Evolutionary conservation across 2,888 invertebrate species (phyloP).

Genomic region (Blomia tropicalis): DNA sequence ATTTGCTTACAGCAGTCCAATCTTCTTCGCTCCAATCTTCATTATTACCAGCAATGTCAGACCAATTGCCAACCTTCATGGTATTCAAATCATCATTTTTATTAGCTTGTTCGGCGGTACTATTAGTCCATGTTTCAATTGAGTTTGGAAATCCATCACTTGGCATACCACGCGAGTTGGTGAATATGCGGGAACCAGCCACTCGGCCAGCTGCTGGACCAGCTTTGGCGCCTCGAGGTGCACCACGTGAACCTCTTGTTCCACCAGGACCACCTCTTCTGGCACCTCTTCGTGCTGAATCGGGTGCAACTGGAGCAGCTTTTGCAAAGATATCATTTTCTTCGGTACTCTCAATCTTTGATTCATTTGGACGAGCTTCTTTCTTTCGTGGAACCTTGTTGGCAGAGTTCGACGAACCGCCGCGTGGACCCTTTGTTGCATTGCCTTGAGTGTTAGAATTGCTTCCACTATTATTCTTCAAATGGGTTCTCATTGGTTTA

Average conservation of each 20-base stretch:
- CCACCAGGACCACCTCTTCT: conserved; percentile 7
- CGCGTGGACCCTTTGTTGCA: not conserved
- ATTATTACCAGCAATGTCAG: conserved; percentile 44
- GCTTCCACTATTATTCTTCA: not conserved
- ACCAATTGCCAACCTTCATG: conserved; percentile 38
- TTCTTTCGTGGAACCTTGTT: not conserved
- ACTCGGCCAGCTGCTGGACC: conserved; percentile 40
- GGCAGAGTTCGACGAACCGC: not conserved
- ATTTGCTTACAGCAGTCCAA: conserved; percentile 86
- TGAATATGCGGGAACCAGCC: conserved; percentile 25
- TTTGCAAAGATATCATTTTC: conserved; percentile 10
- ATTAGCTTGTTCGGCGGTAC: conserved; percentile 34
- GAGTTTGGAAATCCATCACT: conserved; percentile 37
- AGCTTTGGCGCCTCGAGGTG: conserved; percentile 7
- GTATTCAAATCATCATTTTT: conserved; percentile 31
- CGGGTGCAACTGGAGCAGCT: conserved; percentile 18
- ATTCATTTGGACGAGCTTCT: not conserved
- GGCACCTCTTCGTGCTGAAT: conserved; percentile 15
- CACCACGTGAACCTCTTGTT: not conserved
- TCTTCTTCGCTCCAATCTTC: conserved; percentile 82
- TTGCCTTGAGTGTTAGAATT: not conserved
- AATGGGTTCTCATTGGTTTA: conserved; percentile 21
- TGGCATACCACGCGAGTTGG: conserved; percentile 12
- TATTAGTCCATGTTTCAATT: conserved; percentile 45
- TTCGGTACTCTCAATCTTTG: not conserved